Evolutionary conservation across 2,797 vertebrate genomes (phyloP), one percentile per base, ranked within the genome.

Genomic region (Lepilemur septentrionalis): DNA sequence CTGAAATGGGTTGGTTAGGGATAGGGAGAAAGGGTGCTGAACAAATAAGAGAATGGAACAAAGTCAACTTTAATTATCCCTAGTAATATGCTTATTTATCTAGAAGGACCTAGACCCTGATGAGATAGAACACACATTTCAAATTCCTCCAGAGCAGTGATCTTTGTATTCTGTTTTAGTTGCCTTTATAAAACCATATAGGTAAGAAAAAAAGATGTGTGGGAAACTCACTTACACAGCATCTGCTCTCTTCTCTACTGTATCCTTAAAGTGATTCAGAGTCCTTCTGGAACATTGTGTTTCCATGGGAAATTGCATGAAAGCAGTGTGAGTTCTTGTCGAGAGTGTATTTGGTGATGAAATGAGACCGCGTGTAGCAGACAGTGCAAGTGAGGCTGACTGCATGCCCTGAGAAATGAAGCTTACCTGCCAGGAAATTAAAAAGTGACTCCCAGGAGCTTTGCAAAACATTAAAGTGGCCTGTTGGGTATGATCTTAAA

Each of bases 281-380:
- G 69, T 59, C 90, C 92, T 96, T 96, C 92, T 94, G 92, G 95
- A 97, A 96, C 95, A 96, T 43, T 92, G 88, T 78, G 94, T 90
- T 97, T 89, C 87, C 85, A 93, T 83, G 93, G 48, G 94, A 92
- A 94, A 91, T 87, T 38, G 59, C 67, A 79, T 72, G 82, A 90
- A 92, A 95, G 88, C 88, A 73, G 63, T 89, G 90, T 78, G 91
- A 95, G 86, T 95, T 93, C 81, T 95, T 83, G 86, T 63, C 81
- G 59, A 91, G 67, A 59, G 84, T 72, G 46, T 87, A 73, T 95
- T 85, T 92, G 90, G 81, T 87, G 67, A 83, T 79, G 91, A 89
- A 69, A 91, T 41, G 63, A 95, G 85, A 67, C 23, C 1, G 28
- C 43, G 28, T 79, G 23, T 91, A 83, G 89, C 25, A 90, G 85